A percentile compares a stretch with the other conserved stretches of the same genome.
Evolutionary conservation across 2,797 vertebrate genomes (phyloP).

Genomic region (Hyperoplus immaculatus): DNA sequence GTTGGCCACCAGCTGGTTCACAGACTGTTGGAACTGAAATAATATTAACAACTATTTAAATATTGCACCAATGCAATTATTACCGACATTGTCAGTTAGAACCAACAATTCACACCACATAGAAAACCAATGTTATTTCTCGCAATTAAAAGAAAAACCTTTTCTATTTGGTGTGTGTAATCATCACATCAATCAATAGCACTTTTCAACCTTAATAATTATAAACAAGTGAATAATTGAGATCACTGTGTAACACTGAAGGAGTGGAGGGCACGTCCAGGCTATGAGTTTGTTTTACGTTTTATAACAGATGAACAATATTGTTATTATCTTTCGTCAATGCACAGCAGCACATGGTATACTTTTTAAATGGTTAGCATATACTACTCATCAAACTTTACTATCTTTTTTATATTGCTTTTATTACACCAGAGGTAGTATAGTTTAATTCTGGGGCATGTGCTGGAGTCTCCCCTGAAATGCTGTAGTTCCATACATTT

Average conservation of each 20-base stretch:
- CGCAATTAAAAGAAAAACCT: too few relatives aligned
- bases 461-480: slow-evolving; percentile 34
- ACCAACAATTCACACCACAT: too few relatives aligned
- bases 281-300: slow-evolving; percentile 11
- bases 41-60: too few relatives aligned
- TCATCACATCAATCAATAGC: background rate
- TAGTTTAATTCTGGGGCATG: slow-evolving; percentile 35
- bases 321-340: background rate
- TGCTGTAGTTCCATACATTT: slow-evolving; percentile 49
- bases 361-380: slow-evolving; percentile 47
- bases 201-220: background rate
- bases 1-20: too few relatives aligned
- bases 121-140: too few relatives aligned
- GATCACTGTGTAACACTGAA: background rate
- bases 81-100: too few relatives aligned
- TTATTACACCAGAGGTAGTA: slow-evolving; percentile 35
- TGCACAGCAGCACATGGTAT: slow-evolving; percentile 10
- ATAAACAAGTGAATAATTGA: background rate
- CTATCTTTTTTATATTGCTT: slow-evolving; percentile 45
- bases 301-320: slow-evolving; percentile 25
- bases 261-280: slow-evolving; percentile 1
- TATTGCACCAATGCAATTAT: too few relatives aligned
- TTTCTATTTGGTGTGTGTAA: too few relatives aligned
- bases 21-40: too few relatives aligned
- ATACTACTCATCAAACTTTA: slow-evolving; percentile 50